Evolutionary conservation across 2,888 invertebrate genomes (phyloP).

Genomic region (Rhabditoides inermis): DNA sequence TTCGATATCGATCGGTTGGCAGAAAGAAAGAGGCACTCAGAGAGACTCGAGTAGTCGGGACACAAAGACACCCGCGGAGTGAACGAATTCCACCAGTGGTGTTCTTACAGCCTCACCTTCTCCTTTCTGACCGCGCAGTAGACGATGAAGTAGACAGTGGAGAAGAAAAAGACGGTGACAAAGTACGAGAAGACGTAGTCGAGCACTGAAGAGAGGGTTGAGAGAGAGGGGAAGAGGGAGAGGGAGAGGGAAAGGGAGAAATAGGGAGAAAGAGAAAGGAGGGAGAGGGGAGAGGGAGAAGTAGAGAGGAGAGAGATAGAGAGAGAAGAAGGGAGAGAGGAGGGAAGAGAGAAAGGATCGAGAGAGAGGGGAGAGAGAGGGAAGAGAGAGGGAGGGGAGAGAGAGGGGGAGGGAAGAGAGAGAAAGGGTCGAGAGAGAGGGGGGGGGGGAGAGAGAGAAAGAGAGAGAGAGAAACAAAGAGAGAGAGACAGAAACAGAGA

Average conservation of each 20-base stretch:
- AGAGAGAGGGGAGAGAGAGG: neutral
- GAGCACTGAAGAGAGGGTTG: constrained; percentile 39
- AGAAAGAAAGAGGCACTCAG: no score
- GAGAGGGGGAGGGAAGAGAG: neutral
- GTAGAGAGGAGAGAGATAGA: constrained; percentile 38
- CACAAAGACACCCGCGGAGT: no score
- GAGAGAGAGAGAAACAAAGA: neutral
- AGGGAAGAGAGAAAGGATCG: constrained; percentile 30
- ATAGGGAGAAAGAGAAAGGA: neutral
- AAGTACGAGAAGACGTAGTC: constrained; percentile 48
- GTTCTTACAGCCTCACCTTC: no score
- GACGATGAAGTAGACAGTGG: constrained; percentile 38
- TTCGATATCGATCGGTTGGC: no score
- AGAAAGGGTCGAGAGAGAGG: constrained; percentile 9
- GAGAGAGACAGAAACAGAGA: neutral
- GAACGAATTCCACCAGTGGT: no score
- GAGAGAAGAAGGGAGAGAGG: constrained; percentile 45
- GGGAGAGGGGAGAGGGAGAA: constrained; percentile 24
- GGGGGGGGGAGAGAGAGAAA: neutral
- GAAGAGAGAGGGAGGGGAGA: neutral
- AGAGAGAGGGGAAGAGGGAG: neutral
- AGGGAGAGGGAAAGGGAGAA: neutral
- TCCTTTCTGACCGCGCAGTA: constrained; percentile 32
- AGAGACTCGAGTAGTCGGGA: no score
- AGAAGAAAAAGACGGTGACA: constrained; percentile 40